phyloP scores from a whole-genome alignment of 2,113 vertebrate species.

The Lepidothrix coronata region DNA sequence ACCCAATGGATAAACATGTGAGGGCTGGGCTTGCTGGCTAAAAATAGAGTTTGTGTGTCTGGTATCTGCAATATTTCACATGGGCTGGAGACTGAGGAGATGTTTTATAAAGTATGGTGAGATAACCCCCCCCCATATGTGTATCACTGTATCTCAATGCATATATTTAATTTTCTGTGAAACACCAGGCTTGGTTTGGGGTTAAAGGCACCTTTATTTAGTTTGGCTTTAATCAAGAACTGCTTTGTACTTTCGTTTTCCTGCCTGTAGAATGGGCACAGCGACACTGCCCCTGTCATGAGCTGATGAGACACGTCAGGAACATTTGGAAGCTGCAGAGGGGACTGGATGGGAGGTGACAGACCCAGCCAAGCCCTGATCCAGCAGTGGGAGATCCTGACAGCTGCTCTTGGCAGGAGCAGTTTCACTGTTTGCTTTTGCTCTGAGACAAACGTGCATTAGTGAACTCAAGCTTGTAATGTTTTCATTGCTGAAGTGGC shows the following conservation, averaged over 20 bases:
- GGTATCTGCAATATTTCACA: background rate
- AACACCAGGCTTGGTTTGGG: no score
- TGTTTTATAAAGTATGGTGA: background rate
- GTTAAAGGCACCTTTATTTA: background rate
- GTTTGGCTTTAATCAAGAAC: background rate
- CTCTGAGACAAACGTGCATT: background rate
- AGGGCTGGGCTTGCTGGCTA: background rate
- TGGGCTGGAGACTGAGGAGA: background rate
- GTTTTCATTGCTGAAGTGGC: background rate
- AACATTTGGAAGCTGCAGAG: background rate
- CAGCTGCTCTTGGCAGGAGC: background rate
- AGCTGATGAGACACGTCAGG: no score
- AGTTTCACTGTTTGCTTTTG: background rate
- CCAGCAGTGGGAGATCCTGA: background rate
- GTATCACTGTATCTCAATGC: background rate
- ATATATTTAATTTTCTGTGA: background rate
- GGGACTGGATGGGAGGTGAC: background rate
- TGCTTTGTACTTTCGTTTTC: background rate
- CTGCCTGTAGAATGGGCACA: background rate
- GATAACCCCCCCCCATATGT: background rate
- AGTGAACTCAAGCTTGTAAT: background rate
- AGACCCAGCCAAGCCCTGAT: background rate
- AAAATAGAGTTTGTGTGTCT: background rate
- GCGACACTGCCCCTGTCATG: background rate
- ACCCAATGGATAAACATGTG: background rate